Base-by-base conservation (phyloP, 2,888 invertebrate species). In the Chouioia cunea region DNA sequence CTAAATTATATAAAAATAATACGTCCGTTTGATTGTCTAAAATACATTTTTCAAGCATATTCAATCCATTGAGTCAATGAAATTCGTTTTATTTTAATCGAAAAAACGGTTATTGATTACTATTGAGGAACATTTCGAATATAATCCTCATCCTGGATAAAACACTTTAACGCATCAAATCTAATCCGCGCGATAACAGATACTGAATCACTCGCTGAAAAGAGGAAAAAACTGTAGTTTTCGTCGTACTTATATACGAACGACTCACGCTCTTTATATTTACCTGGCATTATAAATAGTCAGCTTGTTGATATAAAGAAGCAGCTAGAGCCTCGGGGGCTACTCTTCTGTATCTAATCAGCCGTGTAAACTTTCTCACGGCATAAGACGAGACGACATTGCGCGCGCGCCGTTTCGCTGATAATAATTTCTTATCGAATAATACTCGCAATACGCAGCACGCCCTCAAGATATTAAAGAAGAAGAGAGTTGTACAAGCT, bases 301-400 rank as follows among this genome's bases (percentile, higher is more conserved):
- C 20, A 47, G 2, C 36, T 15, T 2, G 46, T 18, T 18, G 12
- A 36, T 18, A 59, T 54, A 57, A 64, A 58, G 22, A 48, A 59
- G 27, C 47, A 64, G 52, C 18, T 47, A 22, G 14, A 59, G 20
- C 20, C 20, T 18, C 58, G 46, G 16, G 12, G 16, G 14, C 57
- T 18, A 0, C 43, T 27, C 22, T 14, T 16, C 20, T 50, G 14
- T 70, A 70, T 71, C 69, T 75, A 73, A 75, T 74, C 75, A 63
- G 36, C 12, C 18, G 63, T 53, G 70, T 71, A 74, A 75, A 74
- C 72, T 73, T 75, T 74, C 75, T 73, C 73, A 75, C 75, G 74
- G 66, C 67, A 10, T 6, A 71, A 64, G 65, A 65, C 57, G 69
- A 60, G 69, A 73, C 70, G 44, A 50, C 57, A 43, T 23, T 2